Conservation (phyloP, 2,797 vertebrate species). For the Manis pentadactyla region DNA sequence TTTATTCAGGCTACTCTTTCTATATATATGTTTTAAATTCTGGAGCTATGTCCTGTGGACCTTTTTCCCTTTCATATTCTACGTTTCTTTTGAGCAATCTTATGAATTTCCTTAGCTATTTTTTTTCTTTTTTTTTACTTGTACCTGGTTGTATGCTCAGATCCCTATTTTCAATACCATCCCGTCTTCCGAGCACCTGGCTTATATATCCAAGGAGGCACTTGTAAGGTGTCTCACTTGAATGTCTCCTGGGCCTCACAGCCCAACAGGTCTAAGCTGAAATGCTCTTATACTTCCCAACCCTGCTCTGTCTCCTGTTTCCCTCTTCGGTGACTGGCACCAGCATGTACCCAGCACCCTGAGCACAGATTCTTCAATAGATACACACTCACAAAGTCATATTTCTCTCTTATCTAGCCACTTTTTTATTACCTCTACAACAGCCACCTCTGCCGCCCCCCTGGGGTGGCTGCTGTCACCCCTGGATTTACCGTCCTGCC, state of each 20-base stretch:
- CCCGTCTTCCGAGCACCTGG: background rate
- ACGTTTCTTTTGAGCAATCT: background rate
- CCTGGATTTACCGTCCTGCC: background rate
- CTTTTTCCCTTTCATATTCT: background rate
- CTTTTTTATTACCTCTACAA: background rate
- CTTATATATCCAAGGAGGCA: background rate
- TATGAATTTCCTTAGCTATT: background rate
- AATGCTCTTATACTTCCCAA: background rate
- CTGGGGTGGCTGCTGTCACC: background rate
- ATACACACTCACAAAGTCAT: background rate
- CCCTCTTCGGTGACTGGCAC: background rate
- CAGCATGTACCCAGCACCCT: background rate
- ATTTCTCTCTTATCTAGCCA: background rate
- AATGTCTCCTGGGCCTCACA: background rate
- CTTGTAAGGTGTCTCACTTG: background rate
- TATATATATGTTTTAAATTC: background rate
- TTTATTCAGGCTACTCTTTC: background rate
- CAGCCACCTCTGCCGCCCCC: background rate
- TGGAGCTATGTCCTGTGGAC: background rate
- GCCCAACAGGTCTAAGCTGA: background rate
- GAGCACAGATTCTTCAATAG: background rate
- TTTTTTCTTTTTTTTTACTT: background rate
- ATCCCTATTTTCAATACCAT: background rate
- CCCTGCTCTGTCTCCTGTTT: background rate
- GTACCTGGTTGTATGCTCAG: background rate